phyloP scores from a whole-genome alignment of 2,113 vertebrate genomes.

The Arenaria interpres region DNA sequence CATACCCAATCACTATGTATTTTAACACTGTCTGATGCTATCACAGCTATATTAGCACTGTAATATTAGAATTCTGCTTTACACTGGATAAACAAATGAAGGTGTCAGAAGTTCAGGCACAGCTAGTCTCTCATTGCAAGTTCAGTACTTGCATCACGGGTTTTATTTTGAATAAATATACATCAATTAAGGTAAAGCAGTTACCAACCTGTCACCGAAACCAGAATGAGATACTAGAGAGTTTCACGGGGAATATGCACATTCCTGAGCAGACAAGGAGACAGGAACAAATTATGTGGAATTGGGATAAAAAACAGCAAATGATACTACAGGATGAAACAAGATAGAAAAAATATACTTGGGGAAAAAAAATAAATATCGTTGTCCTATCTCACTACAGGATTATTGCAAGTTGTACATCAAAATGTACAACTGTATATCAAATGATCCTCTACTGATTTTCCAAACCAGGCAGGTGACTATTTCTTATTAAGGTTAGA shows the following conservation, averaged over 20 bases:
- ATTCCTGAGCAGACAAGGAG: background rate
- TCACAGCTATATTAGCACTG: background rate
- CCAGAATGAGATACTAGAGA: background rate
- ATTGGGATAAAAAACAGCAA: background rate
- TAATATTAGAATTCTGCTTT: slow-evolving; percentile 37
- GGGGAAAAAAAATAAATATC: background rate
- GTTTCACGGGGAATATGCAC: background rate
- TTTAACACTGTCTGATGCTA: slow-evolving; percentile 22
- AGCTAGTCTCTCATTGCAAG: background rate
- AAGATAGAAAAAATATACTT: background rate
- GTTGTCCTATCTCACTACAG: background rate
- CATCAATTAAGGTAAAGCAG: slow-evolving; percentile 31
- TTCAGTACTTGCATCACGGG: background rate
- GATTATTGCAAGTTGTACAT: background rate
- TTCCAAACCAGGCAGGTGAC: background rate
- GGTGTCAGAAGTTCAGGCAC: slow-evolving; percentile 42
- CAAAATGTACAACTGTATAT: background rate
- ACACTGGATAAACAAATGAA: slow-evolving; percentile 42
- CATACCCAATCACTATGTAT: background rate
- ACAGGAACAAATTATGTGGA: background rate
- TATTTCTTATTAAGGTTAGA: background rate
- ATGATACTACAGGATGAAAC: background rate
- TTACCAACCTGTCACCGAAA: slow-evolving; percentile 21
- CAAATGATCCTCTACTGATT: background rate
- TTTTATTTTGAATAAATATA: slow-evolving; percentile 49